phyloP scores from a whole-genome alignment of 2,113 vertebrate species.

The Anser cygnoides region DNA sequence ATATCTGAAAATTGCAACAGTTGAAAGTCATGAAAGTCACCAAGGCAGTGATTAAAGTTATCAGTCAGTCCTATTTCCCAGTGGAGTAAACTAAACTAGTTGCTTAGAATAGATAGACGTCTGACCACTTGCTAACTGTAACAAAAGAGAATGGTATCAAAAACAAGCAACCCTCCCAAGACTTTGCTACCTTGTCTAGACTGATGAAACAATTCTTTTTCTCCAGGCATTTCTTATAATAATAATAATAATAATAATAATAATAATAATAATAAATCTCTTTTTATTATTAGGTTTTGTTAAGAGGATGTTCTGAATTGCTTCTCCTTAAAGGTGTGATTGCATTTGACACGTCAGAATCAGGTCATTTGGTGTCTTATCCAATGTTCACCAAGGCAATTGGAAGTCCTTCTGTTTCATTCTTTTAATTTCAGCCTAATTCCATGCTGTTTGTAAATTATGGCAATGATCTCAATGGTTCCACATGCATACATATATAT shows the following conservation, averaged over 20 bases:
- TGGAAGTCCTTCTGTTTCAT: constrained; percentile 56
- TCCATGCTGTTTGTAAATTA: constrained; percentile 65
- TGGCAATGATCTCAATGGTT: constrained; percentile 61
- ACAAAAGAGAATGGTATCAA: background rate
- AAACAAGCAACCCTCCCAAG: background rate
- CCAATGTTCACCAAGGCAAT: constrained; percentile 52
- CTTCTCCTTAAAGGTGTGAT: constrained; percentile 45
- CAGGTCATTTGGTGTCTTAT: constrained; percentile 55
- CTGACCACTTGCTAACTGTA: background rate
- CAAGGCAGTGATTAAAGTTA: background rate
- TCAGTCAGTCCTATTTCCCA: background rate
- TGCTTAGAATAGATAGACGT: background rate
- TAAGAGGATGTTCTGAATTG: constrained; percentile 55
- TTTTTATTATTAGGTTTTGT: constrained; percentile 50
- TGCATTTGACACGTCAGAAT: constrained; percentile 48
- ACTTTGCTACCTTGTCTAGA: background rate
- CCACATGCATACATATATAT: background rate
- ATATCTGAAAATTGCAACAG: background rate
- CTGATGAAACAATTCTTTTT: background rate
- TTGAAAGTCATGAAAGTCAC: background rate
- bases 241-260: background rate
- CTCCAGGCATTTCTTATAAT: constrained; percentile 36
- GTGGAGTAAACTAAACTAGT: background rate
- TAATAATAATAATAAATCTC: constrained; percentile 21
- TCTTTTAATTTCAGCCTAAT: constrained; percentile 59